Percentiles rank a stretch among this genome's conserved stretches.
Evolutionary conservation across 2,888 invertebrate species (phyloP).

Genomic region (Molanna angustata): DNA sequence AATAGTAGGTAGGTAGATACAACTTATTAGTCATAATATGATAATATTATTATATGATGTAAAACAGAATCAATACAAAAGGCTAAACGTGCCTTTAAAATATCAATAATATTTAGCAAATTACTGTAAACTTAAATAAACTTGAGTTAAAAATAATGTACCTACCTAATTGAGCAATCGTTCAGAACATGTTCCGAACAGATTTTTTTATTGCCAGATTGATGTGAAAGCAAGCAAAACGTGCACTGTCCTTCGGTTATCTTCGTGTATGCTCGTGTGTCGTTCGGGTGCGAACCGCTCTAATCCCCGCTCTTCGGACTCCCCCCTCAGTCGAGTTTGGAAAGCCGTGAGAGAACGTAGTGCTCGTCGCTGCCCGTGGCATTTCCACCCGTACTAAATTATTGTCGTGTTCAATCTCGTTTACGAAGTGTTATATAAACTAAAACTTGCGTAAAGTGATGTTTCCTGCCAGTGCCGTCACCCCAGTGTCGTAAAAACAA

Average conservation of each 20-base stretch:
- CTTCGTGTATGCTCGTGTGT: slow-evolving; percentile 14
- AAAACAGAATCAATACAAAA: no score
- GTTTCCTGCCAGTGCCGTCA: slow-evolving; percentile 1
- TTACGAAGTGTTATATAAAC: slow-evolving; percentile 26
- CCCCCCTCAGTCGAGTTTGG: slow-evolving; percentile 26
- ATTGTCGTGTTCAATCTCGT: slow-evolving; percentile 27
- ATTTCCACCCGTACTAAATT: slow-evolving; percentile 12
- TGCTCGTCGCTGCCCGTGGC: background rate
- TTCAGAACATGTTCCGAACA: no score
- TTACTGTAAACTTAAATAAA: no score
- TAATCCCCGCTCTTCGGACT: slow-evolving; percentile 17
- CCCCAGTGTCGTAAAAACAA: slow-evolving; percentile 12
- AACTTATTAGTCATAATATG: no score
- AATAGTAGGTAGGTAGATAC: no score
- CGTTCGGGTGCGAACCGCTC: slow-evolving; percentile 16
- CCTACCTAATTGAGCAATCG: no score
- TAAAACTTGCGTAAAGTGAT: slow-evolving; percentile 24
- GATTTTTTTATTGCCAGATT: slow-evolving; percentile 19
- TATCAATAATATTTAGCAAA: no score
- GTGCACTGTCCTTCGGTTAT: slow-evolving; percentile 22
- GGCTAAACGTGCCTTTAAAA: no score
- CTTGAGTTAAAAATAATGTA: no score
- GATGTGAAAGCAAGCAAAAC: slow-evolving; percentile 27
- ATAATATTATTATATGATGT: no score
- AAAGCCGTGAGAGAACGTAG: slow-evolving; percentile 12